phyloP scores from a whole-genome alignment of 1,140 invertebrate species.

The Habropoda laboriosa region DNA sequence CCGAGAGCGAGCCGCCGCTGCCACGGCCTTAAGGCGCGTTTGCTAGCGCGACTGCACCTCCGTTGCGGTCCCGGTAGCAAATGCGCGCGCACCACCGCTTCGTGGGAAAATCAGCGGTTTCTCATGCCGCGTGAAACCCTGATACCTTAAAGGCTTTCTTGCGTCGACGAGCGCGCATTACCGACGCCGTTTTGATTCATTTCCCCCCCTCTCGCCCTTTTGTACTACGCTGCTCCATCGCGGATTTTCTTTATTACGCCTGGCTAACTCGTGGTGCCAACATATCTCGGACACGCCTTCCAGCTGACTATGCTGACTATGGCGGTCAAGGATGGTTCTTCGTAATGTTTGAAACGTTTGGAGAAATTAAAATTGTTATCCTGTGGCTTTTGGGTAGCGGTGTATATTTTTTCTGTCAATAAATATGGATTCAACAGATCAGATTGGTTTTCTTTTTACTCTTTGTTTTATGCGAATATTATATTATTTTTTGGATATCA shows the following conservation, averaged over 20 bases:
- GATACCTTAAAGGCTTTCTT: constrained; percentile 41
- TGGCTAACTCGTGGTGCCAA: background rate
- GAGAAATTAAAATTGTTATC: background rate
- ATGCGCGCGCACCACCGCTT: constrained; percentile 45
- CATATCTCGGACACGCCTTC: background rate
- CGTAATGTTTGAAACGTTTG: background rate
- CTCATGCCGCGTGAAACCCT: constrained; percentile 69
- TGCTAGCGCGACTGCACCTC: constrained; percentile 28
- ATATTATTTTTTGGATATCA: background rate
- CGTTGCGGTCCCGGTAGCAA: constrained; percentile 56
- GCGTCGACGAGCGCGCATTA: constrained; percentile 53
- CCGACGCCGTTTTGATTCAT: constrained; percentile 71
- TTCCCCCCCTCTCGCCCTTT: constrained; percentile 62
- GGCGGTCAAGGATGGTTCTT: background rate
- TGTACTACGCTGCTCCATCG: constrained; percentile 62
- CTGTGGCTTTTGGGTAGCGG: background rate
- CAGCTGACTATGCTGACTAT: background rate
- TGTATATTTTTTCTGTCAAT: background rate
- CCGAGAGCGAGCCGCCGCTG: too few relatives aligned
- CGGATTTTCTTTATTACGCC: constrained; percentile 45
- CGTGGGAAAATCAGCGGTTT: constrained; percentile 78
- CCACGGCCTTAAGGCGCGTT: constrained; percentile 26
- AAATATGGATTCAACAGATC: background rate
- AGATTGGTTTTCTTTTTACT: too few relatives aligned
- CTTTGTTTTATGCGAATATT: background rate